Evolutionary conservation across 2,797 vertebrate genomes (phyloP).

Genomic region (Poeciliopsis turneri): DNA sequence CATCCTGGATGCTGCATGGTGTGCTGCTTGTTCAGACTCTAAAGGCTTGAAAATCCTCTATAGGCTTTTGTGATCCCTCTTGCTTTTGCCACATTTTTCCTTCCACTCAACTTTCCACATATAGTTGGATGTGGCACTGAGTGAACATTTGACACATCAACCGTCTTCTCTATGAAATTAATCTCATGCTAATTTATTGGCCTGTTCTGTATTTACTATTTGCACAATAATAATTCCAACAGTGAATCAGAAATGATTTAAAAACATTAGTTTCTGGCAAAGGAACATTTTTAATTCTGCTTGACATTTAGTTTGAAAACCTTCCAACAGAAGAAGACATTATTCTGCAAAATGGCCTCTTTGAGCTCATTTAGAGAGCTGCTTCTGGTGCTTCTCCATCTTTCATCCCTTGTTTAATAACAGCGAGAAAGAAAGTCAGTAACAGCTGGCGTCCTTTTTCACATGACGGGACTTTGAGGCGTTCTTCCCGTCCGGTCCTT

Average conservation of each 20-base stretch:
- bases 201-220: neutral
- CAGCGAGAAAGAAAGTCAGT: conserved; percentile 29
- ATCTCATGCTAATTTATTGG: neutral
- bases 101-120: neutral
- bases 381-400: conserved; percentile 38
- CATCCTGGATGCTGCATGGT: neutral
- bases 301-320: conserved; percentile 21
- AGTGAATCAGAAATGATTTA: neutral
- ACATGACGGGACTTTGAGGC: conserved; percentile 33
- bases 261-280: neutral
- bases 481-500: conserved; percentile 8
- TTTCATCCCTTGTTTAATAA: conserved; percentile 67
- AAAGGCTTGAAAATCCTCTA: neutral
- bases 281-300: neutral
- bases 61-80: neutral
- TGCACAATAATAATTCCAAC: too few relatives aligned
- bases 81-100: neutral
- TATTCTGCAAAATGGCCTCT: conserved; percentile 43
- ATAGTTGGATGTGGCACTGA: neutral
- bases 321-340: conserved; percentile 36
- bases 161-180: neutral
- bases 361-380: conserved; percentile 53
- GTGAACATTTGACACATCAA: neutral
- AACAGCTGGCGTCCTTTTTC: conserved; percentile 54
- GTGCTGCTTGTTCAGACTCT: neutral